Evolutionary conservation across 2,888 invertebrate genomes (phyloP).

Genomic region (Mythimna vitellina): DNA sequence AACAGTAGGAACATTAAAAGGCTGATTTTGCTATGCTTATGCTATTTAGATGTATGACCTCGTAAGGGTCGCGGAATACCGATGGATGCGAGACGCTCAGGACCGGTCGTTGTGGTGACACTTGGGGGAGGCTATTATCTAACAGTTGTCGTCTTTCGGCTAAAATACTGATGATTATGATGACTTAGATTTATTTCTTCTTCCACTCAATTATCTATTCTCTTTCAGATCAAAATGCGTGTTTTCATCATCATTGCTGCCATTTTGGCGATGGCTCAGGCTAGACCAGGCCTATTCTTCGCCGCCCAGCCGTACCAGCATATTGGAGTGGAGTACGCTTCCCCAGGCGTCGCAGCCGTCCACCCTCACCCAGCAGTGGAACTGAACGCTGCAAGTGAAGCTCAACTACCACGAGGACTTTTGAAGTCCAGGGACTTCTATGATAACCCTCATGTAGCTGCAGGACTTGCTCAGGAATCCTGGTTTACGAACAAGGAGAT

Average conservation of each 20-base stretch:
- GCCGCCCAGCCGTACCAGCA: conserved; percentile 85
- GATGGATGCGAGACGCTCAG: too few relatives aligned
- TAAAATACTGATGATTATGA: too few relatives aligned
- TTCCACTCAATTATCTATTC: neutral
- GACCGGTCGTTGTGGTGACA: too few relatives aligned
- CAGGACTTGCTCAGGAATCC: conserved; percentile 94
- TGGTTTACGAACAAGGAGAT: conserved; percentile 95
- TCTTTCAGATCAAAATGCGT: conserved; percentile 78
- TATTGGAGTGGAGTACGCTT: conserved; percentile 87
- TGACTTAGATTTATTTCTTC: neutral
- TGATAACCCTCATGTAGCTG: conserved; percentile 94
- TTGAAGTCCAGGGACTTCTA: conserved; percentile 93
- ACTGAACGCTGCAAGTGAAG: conserved; percentile 93
- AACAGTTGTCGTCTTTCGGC: too few relatives aligned
- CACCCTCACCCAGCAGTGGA: conserved; percentile 93
- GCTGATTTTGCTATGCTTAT: too few relatives aligned
- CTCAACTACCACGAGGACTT: conserved; percentile 93
- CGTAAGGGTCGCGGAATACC: too few relatives aligned
- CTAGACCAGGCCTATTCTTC: conserved; percentile 86
- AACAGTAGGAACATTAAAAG: too few relatives aligned
- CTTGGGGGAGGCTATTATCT: too few relatives aligned
- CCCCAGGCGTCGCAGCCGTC: conserved; percentile 72
- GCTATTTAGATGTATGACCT: too few relatives aligned
- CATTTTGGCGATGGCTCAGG: conserved; percentile 82
- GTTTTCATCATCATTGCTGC: conserved; percentile 76